These are phyloP conservation scores for Karalla daura DNA, from an alignment of 2,797 vertebrate species.

Conservation along the genomic window DNA sequence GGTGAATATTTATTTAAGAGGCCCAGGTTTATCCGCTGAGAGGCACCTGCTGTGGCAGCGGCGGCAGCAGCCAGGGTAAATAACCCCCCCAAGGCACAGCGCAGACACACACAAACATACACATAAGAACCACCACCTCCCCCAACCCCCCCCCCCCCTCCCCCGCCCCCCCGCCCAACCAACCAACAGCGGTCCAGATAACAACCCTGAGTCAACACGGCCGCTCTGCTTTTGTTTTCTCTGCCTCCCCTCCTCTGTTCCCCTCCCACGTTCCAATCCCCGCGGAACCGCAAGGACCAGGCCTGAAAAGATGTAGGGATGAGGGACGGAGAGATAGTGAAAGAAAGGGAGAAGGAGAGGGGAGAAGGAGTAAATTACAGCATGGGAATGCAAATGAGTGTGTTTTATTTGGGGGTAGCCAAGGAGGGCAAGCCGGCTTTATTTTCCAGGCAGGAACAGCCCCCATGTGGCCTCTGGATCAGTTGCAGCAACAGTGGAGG, in stretches of 20 bases:
- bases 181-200: constrained; percentile 66
- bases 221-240: constrained; percentile 72
- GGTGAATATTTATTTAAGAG: constrained; percentile 67
- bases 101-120: constrained; percentile 38
- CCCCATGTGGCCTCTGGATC: constrained; percentile 67
- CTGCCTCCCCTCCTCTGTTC: constrained; percentile 51
- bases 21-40: constrained; percentile 68
- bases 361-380: constrained; percentile 66
- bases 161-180: too few species aligned
- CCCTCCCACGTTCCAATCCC: constrained; percentile 62
- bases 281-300: constrained; percentile 46
- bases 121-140: constrained; percentile 30
- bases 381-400: constrained; percentile 74
- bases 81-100: constrained; percentile 51
- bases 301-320: constrained; percentile 64
- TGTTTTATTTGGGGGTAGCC: constrained; percentile 62
- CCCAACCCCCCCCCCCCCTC: too few species aligned
- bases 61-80: constrained; percentile 67
- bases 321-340: constrained; percentile 59
- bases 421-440: constrained; percentile 61
- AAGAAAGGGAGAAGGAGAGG: constrained; percentile 29
- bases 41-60: constrained; percentile 63
- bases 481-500: constrained; percentile 55
- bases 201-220: constrained; percentile 74
- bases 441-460: constrained; percentile 66